phyloP scores from a whole-genome alignment of 1,140 invertebrate genomes.

The Reticulitermes speratus region DNA sequence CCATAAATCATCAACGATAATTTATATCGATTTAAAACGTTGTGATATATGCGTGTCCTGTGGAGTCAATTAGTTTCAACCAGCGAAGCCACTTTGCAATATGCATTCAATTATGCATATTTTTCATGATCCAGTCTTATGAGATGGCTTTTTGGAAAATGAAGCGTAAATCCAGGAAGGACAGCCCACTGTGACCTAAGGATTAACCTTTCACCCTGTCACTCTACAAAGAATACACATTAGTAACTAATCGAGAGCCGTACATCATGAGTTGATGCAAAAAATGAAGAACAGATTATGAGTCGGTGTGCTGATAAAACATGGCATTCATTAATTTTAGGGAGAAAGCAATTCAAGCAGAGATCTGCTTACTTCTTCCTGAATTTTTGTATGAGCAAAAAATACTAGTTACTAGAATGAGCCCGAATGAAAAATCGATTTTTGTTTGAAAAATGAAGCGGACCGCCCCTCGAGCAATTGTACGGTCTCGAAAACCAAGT shows the following conservation, averaged over 20 bases:
- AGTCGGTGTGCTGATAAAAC: background rate
- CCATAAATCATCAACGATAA: too few relatives aligned
- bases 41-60: too few relatives aligned
- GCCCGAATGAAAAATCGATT: conserved; percentile 11
- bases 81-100: too few relatives aligned
- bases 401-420: background rate
- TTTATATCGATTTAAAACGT: too few relatives aligned
- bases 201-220: background rate
- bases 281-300: background rate
- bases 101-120: too few relatives aligned
- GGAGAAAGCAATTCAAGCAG: background rate
- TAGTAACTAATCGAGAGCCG: background rate
- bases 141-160: too few relatives aligned
- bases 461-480: background rate
- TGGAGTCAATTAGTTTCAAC: too few relatives aligned
- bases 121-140: too few relatives aligned
- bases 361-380: background rate
- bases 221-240: background rate
- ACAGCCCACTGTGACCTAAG: background rate
- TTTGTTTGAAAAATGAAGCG: conserved; percentile 12
- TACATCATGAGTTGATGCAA: background rate
- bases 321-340: background rate
- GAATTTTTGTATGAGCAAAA: conserved; percentile 9
- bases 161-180: too few relatives aligned
- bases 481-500: background rate